Base-by-base conservation (phyloP, 30 jellyfish, hydroid and myxozoan species). In the Aurelia aurita complex sp. Pacific region DNA sequence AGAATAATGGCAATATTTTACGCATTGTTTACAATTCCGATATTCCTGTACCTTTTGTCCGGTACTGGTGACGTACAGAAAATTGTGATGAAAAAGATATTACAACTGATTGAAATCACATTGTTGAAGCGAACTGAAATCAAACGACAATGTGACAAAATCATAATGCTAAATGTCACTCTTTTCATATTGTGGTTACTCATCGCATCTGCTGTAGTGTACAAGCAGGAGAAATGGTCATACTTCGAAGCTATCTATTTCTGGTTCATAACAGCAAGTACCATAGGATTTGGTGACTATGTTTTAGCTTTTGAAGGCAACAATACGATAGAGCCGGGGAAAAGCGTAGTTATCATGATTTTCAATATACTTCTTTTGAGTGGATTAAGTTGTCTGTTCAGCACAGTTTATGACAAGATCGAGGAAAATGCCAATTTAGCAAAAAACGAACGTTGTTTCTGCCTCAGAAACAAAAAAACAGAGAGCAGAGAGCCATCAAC, bases 251-350 rank as follows among this genome's bases (percentile, higher is more conserved):
- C 80, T 10, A 5, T 82, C 23, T 82, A 82, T 70, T 82, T 19
- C 73, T 82, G 91, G 91, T 82, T 82, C 85, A 65, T 82, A 38
- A 68, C 91, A 7, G 91, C 91, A 13, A 82, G 91, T 52, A 82
- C 91, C 3, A 82, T 82, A n/a, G 91, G 91, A 6, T 82, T 82
- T 60, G 91, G 91, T 4, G 91, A 82, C 80, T 82, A 82, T 57
- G 91, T 70, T 9, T 67, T 82, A n/a, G 64, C 80, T 38, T 70
- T 60, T 51, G 51, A 82, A 13, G 91, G 91, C 60, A 82, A 82
- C 64, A 82, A 82, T 38, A 15, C 19, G 29, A 10, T 82, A 62
- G 32, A 46, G 1, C 0, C 85, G 2, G 85, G 78, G 34, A 34
- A 33, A 71, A 16, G 29, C 16, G 78, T 82, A 4, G 7, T 38